A percentile compares a stretch with the other conserved stretches of the same genome.
Conservation (phyloP, 2,113 vertebrate species). For the Forbesichthys papilliferus region DNA sequence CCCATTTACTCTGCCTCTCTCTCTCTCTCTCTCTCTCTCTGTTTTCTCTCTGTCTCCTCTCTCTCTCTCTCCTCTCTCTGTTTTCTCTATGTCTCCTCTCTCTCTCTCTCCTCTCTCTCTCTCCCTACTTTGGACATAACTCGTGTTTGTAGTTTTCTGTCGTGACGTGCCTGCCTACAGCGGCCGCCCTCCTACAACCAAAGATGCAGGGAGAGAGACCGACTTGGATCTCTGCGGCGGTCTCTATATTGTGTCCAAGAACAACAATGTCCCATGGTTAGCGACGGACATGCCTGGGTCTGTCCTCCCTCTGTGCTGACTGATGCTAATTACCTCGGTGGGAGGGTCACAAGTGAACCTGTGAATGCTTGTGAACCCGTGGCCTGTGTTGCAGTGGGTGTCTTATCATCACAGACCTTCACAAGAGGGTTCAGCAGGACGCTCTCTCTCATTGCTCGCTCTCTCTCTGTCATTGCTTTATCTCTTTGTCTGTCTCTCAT, state of each 20-base stretch:
- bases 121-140: not conserved
- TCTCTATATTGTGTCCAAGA: constrained; percentile 29
- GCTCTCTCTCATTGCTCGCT: not conserved
- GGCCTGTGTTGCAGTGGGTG: constrained; percentile 41
- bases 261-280: constrained; percentile 47
- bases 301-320: constrained; percentile 45
- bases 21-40: not conserved
- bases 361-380: constrained; percentile 62
- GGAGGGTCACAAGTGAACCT: constrained; percentile 36
- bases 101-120: no score
- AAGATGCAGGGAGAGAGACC: not conserved
- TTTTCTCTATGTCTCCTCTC: not conserved
- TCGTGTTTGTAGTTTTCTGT: no score
- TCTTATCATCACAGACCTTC: constrained; percentile 51
- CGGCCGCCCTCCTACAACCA: no score
- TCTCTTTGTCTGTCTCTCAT: not conserved
- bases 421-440: constrained; percentile 50
- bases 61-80: not conserved
- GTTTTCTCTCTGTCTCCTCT: not conserved
- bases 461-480: not conserved
- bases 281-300: constrained; percentile 26
- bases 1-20: fast-evolving
- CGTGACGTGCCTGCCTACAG: no score
- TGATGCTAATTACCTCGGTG: constrained; percentile 51
- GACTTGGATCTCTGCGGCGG: no score